Evolutionary conservation across 2,888 invertebrate genomes (phyloP), one percentile per base, ranked within the genome.

Genomic region (Leuctra nigra): DNA sequence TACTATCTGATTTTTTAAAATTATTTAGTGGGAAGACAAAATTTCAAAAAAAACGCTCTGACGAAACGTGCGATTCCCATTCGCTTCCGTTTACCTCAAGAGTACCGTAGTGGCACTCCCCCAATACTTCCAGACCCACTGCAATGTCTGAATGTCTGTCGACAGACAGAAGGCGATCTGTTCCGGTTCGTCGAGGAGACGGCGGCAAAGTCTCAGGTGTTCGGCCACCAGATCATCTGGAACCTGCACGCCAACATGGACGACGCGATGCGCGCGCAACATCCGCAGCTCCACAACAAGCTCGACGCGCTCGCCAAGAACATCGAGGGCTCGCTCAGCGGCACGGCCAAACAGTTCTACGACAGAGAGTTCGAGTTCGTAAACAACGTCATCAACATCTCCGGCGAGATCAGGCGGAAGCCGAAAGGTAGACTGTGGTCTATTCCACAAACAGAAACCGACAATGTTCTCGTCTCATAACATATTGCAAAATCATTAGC

Each of bases 201-300:
- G 54, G 88, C 96, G 11, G 87, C 89, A 69, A 87, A 91, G 62
- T 98, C 98, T 0, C 99, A 98, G 76, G 86, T 99, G 23, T 89
- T 99, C 0, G 96, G 95, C 0, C 99, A 99, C 72, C 99, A 99
- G 71, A 75, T 99, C 24, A 91, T 99, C 63, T 99, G 99, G 99
- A 99, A 99, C 70, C 99, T 99, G 96, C 90, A 94, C 68, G 97
- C 97, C 0, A 99, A 98, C 69, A 91, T 88, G 53, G 99, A 99
- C 68, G 99, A 99, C 69, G 99, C 99, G 63, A 92, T 91, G 74
- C 87, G 85, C 61, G 80, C 87, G 53, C 92, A 87, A 71, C 97
- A 98, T 74, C 78, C 78, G 11, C 78, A 79, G 16, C 71, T 95
- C 14, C 92, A 77, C 68, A 93, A 94, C 64, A 78, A 82, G 0